Evolutionary conservation across 2,113 vertebrate genomes (phyloP).

Genomic region (Neomonachus schauinslandi): DNA sequence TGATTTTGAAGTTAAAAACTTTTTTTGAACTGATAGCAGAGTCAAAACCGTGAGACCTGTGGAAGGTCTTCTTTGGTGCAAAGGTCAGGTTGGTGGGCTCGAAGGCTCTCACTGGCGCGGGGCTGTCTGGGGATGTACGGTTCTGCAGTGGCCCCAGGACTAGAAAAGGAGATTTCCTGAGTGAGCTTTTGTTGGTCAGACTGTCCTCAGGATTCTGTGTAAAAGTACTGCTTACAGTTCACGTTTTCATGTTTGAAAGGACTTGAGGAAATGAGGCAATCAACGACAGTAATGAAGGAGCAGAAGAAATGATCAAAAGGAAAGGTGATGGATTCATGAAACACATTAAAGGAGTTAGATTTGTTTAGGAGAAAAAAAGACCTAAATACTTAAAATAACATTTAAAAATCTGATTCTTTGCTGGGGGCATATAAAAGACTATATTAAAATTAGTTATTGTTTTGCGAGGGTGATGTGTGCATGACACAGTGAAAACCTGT

Average conservation of each 20-base stretch:
- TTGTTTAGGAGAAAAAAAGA: constrained; percentile 19
- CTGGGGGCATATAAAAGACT: background rate
- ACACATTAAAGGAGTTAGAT: background rate
- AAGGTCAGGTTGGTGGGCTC: background rate
- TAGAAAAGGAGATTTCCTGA: background rate
- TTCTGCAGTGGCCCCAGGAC: background rate
- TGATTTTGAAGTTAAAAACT: background rate
- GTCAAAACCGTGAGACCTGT: background rate
- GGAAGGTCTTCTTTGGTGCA: background rate
- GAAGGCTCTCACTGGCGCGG: background rate
- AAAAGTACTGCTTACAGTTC: background rate
- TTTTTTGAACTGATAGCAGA: background rate
- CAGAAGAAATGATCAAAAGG: background rate
- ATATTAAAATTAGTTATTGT: background rate
- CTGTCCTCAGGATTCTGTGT: background rate
- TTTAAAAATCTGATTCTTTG: background rate
- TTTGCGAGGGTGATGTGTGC: background rate
- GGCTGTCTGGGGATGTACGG: background rate
- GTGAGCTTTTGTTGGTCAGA: background rate
- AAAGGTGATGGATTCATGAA: background rate
- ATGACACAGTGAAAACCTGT: background rate
- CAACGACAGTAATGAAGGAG: background rate
- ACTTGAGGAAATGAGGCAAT: background rate
- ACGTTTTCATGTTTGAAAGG: background rate
- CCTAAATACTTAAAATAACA: background rate